Evolutionary conservation across 2,113 vertebrate species (phyloP).

Genomic region (Scomber colias): DNA sequence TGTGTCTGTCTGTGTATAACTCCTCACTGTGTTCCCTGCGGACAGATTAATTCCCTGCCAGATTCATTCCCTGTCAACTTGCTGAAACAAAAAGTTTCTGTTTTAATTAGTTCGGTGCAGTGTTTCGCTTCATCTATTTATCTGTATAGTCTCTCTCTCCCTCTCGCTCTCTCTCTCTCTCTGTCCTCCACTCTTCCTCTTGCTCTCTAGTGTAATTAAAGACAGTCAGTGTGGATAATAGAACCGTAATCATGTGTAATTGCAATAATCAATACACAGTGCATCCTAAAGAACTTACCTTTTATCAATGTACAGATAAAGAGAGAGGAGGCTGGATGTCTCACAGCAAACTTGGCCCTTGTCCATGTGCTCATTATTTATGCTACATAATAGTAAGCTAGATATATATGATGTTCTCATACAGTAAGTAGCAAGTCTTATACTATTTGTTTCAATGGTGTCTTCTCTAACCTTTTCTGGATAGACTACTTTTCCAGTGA

Average conservation of each 20-base stretch:
- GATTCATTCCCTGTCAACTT: conserved; percentile 82
- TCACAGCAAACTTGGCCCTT: background rate
- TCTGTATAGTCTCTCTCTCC: conserved; percentile 49
- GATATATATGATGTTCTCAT: background rate
- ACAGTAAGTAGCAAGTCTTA: background rate
- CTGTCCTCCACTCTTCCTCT: conserved; percentile 51
- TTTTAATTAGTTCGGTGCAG: conserved; percentile 82
- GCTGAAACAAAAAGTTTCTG: conserved; percentile 82
- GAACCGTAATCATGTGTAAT: conserved; percentile 81
- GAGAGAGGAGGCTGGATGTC: conserved; percentile 14
- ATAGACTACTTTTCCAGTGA: too few species aligned
- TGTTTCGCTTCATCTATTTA: conserved; percentile 76
- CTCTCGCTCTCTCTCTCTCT: conserved; percentile 32
- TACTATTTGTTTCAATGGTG: background rate
- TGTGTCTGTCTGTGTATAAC: conserved; percentile 35
- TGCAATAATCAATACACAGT: conserved; percentile 79
- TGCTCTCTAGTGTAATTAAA: conserved; percentile 79
- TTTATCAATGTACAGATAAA: conserved; percentile 52
- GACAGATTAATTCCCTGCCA: conserved; percentile 82
- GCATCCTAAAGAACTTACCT: conserved; percentile 50
- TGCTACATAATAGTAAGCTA: background rate
- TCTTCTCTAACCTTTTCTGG: background rate
- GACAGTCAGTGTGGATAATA: conserved; percentile 78
- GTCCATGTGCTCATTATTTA: conserved; percentile 5
- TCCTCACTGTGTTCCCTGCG: conserved; percentile 71